Conservation (phyloP, 2,888 invertebrate genomes). For the Scaptomyza reducta region DNA sequence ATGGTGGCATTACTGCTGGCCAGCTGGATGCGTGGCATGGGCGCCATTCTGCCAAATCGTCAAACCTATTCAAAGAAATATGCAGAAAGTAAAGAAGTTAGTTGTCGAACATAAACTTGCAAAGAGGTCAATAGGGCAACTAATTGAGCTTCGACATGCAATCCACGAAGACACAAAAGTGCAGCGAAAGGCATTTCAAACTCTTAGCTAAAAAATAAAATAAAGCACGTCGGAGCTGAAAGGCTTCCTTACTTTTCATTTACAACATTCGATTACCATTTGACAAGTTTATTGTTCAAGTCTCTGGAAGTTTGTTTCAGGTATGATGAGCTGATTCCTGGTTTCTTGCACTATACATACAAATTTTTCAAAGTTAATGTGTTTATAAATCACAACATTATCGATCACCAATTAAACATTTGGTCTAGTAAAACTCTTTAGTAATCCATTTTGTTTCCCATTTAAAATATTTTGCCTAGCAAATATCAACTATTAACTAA, state of each 20-base stretch:
- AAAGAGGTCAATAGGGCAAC: constrained; percentile 65
- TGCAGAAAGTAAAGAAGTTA: constrained; percentile 16
- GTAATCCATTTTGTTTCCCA: too few relatives aligned
- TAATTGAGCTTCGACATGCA: constrained; percentile 45
- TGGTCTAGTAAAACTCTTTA: too few relatives aligned
- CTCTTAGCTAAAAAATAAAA: constrained; percentile 8
- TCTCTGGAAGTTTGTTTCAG: neutral
- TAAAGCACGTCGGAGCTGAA: neutral
- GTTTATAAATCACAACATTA: too few relatives aligned
- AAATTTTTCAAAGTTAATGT: too few relatives aligned
- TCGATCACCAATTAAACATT: too few relatives aligned
- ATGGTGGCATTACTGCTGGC: constrained; percentile 54
- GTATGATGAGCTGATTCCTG: neutral
- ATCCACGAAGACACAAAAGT: constrained; percentile 40
- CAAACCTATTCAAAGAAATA: constrained; percentile 29
- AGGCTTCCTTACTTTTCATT: constrained; percentile 7
- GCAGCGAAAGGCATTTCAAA: constrained; percentile 23
- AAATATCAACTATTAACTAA: neutral
- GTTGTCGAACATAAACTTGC: constrained; percentile 11
- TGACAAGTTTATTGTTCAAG: neutral
- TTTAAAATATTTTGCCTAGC: too few relatives aligned
- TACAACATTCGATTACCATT: neutral
- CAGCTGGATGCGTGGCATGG: constrained; percentile 79
- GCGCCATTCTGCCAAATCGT: constrained; percentile 72
- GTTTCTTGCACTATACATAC: neutral